Evolutionary conservation across 1,140 invertebrate species (phyloP), one percentile per base, ranked within the genome.

Genomic region (Eueides isabella): DNA sequence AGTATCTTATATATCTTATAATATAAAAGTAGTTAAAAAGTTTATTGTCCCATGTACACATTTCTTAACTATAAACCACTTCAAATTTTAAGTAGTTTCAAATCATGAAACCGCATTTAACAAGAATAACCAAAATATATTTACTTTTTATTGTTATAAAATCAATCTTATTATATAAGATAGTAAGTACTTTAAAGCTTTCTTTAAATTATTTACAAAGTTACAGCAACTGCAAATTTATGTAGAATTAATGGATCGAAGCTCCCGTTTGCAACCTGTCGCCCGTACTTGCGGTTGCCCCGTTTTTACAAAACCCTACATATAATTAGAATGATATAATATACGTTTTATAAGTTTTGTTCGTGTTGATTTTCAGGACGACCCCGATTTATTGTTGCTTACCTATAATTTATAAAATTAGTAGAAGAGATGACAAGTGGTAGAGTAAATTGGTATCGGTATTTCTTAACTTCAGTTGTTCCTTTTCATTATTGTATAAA

Each of bases 261-360:
- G 48, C 48, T 55, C 23, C 48, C 48, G 48, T 55, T 26, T 55
- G 48, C 48, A 55, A 55, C 19, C 48, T 55, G 48, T 55, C 48
- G 19, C 48, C 48, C 7, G 48, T 26, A 19, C 11, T 55, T 55
- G 48, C 48, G 48, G 48, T 55, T 55, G 48, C 9, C 48, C 19
- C 5, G 48, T 7, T 55, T 26, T 55, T 26, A 55, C 48, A 23
- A 55, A 26, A 55, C 11, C 16, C 19, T 55, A 11, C 12, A 55
- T 55, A 55, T 55, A 55, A 55, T 55, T 55, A 23, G 19, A 55
- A 4, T 55, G 48, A 55, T 26, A 55, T 23, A 48, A 55, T 55
- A 14, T 1, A 23, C 5, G 26, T 2, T 9, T 12, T 26, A 26
- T 12, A 23, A 4, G 9, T 26, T 55, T 55, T 26, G 2, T 55